phyloP scores from a whole-genome alignment of 2,797 vertebrate species.

The Myripristis murdjan region DNA sequence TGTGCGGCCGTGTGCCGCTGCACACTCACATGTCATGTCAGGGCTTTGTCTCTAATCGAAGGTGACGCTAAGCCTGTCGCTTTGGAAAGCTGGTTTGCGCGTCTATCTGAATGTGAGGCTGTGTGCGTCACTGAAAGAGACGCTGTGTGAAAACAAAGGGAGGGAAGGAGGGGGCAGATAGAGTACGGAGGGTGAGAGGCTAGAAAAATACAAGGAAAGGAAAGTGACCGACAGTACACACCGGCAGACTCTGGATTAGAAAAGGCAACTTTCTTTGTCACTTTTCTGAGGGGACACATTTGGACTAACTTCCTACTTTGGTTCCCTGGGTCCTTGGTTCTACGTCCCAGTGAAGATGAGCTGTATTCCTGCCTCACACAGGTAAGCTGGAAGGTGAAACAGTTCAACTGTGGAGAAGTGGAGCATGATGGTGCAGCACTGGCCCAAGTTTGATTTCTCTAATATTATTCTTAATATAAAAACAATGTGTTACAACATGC shows the following conservation, averaged over 20 bases:
- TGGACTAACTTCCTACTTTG: not conserved
- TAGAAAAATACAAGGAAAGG: slow-evolving; percentile 4
- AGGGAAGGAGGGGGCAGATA: slow-evolving; percentile 16
- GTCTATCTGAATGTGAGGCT: slow-evolving; percentile 12
- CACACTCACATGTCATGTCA: slow-evolving; percentile 52
- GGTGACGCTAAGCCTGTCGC: slow-evolving; percentile 67
- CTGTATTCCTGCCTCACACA: slow-evolving; percentile 68
- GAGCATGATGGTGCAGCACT: not conserved
- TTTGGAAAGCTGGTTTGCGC: slow-evolving; percentile 41
- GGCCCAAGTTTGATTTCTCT: not conserved
- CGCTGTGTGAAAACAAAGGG: slow-evolving; percentile 33
- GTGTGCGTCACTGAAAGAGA: slow-evolving; percentile 49
- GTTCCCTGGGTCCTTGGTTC: not conserved
- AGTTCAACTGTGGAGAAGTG: not conserved
- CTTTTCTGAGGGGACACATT: slow-evolving; percentile 6
- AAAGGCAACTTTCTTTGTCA: not conserved
- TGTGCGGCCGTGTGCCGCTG: slow-evolving; percentile 10
- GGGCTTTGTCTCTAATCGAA: slow-evolving; percentile 60
- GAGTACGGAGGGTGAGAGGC: not conserved
- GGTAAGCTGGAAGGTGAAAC: slow-evolving; percentile 49
- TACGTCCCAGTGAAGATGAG: slow-evolving; percentile 50
- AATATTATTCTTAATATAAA: not conserved
- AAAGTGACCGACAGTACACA: slow-evolving; percentile 12
- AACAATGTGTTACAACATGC: not conserved
- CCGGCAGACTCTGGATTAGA: not conserved